phyloP scores from a whole-genome alignment of 1,140 invertebrate species.

The Lepidostoma basale region DNA sequence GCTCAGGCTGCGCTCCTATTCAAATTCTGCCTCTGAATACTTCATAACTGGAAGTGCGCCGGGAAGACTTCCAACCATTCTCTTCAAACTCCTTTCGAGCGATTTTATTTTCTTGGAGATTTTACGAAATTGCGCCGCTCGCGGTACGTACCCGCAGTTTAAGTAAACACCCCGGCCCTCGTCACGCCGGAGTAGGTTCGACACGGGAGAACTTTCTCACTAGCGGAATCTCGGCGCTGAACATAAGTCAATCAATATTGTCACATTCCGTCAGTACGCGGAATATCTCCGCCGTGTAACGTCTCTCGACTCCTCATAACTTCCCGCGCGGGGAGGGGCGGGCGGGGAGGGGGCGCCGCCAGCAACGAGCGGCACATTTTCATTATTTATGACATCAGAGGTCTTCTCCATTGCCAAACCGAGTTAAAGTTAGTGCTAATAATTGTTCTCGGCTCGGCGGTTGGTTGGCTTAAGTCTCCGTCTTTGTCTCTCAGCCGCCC shows the following conservation, averaged over 20 bases:
- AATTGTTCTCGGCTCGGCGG: conserved; percentile 49
- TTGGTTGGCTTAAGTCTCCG: conserved; percentile 39
- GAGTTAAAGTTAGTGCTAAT: conserved; percentile 53
- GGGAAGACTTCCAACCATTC: too few species aligned
- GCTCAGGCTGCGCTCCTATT: neutral
- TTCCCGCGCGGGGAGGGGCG: neutral
- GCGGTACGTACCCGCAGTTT: too few species aligned
- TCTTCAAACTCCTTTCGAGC: too few species aligned
- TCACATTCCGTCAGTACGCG: conserved; percentile 13
- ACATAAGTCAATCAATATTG: conserved; percentile 28
- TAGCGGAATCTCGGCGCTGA: neutral
- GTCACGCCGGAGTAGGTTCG: neutral
- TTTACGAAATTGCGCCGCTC: too few species aligned
- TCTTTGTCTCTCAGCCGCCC: conserved; percentile 33
- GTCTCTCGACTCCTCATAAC: conserved; percentile 44
- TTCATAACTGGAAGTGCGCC: neutral
- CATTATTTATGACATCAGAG: conserved; percentile 56
- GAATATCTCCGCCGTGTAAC: conserved; percentile 35
- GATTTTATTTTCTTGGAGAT: too few species aligned
- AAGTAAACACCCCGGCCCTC: too few species aligned
- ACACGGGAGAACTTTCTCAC: neutral
- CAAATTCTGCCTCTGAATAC: neutral
- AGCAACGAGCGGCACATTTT: conserved; percentile 48
- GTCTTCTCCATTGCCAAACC: conserved; percentile 51
- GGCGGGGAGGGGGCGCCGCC: conserved; percentile 11